A percentile compares a stretch with the other conserved stretches of the same genome.
phyloP scores from a whole-genome alignment of 2,888 invertebrate species.

The Andrena hattorfiana region DNA sequence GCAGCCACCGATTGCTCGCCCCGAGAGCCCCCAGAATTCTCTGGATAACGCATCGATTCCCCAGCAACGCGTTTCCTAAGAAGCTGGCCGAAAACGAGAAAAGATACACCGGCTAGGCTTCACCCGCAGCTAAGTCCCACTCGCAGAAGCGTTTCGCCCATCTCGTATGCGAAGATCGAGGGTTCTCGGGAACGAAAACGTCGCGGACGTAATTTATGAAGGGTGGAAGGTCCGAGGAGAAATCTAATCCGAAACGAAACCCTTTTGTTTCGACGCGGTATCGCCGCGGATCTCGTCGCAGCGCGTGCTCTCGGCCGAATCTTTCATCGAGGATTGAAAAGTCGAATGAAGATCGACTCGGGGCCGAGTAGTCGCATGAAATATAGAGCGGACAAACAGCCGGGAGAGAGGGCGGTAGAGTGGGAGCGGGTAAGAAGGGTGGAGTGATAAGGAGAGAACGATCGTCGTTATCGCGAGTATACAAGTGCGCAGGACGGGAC shows the following conservation, averaged over 20 bases:
- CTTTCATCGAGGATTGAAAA: constrained; percentile 41
- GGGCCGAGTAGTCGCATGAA: constrained; percentile 68
- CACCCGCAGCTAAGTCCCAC: no score
- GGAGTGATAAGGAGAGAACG: constrained; percentile 17
- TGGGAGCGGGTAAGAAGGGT: neutral
- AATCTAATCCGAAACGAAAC: constrained; percentile 43
- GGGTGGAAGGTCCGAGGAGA: constrained; percentile 13
- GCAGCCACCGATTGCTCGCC: constrained; percentile 59
- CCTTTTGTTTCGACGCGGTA: constrained; percentile 23
- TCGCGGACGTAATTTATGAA: constrained; percentile 31
- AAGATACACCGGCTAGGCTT: no score
- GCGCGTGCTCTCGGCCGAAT: neutral
- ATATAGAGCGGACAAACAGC: constrained; percentile 75
- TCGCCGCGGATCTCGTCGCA: constrained; percentile 29
- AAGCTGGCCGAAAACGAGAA: neutral
- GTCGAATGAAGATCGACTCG: constrained; percentile 47
- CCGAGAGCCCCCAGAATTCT: neutral
- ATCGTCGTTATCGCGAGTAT: constrained; percentile 67
- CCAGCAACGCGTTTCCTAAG: neutral
- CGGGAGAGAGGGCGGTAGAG: constrained; percentile 8
- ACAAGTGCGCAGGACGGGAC: constrained; percentile 71
- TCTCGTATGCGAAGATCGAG: constrained; percentile 6
- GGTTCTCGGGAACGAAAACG: neutral
- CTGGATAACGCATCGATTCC: constrained; percentile 11
- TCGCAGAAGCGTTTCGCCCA: no score